A percentile compares a stretch with the other conserved stretches of the same genome.
phyloP scores from a whole-genome alignment of 2,888 invertebrate species.

The Liposcelis brunnea region DNA sequence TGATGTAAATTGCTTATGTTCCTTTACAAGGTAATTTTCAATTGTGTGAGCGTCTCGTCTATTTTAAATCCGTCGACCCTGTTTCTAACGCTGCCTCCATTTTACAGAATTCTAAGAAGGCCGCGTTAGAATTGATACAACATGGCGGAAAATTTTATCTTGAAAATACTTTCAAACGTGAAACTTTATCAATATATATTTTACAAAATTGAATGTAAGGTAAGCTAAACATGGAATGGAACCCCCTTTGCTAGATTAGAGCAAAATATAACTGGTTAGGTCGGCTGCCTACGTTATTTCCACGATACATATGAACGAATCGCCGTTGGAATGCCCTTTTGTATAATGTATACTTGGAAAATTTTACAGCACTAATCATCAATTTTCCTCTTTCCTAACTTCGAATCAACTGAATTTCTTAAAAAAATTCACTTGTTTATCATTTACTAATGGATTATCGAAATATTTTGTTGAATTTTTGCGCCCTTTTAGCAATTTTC shows the following conservation, averaged over 20 bases:
- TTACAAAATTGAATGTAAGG: background rate
- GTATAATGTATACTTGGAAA: too few species aligned
- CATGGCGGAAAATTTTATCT: background rate
- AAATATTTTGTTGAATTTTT: too few species aligned
- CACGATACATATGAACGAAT: slow-evolving; percentile 5
- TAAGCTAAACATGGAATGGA: background rate
- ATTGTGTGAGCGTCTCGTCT: too few species aligned
- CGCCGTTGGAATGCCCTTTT: slow-evolving; percentile 5
- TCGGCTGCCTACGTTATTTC: slow-evolving; percentile 5
- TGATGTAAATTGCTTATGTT: slow-evolving; percentile 9
- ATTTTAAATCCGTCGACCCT: background rate
- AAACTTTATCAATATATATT: background rate
- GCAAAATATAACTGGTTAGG: background rate
- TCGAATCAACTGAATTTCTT: too few species aligned
- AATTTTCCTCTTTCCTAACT: too few species aligned
- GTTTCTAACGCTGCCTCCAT: background rate
- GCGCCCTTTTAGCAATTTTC: too few species aligned
- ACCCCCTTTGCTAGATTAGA: background rate
- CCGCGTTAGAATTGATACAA: background rate
- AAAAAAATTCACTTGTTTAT: too few species aligned
- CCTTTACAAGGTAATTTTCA: background rate
- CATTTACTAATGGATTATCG: too few species aligned
- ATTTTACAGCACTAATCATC: too few species aligned
- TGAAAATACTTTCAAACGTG: background rate
- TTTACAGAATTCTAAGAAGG: background rate